Evolutionary conservation across 2,888 invertebrate species (phyloP), one percentile per base, ranked within the genome.

Genomic region (Piscicola geometra): DNA sequence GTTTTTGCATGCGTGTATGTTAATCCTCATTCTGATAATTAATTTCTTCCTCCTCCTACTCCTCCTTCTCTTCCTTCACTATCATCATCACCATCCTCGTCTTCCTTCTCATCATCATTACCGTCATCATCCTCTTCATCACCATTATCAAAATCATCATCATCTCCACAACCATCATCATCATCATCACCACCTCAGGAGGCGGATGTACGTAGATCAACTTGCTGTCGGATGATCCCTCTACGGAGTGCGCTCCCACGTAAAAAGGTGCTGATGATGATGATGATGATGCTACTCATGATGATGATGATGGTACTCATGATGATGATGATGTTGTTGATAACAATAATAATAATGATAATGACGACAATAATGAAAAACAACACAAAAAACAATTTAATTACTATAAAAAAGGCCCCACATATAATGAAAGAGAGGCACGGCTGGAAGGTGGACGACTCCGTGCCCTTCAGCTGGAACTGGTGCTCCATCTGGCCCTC

Each of bases 121-220:
- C 15, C 41, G 9, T 41, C 41, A 5, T 41, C 41, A 5, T 41
- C 41, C 41, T 41, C 41, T 15, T 41, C 41, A 5, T 41, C 41
- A 5, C 15, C 41, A 5, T 41, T 15, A 5, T 41, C 41, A 5
- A 9, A 5, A 5, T 41, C 41, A 9, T 41, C 41, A 5, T 41
- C 41, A 5, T 41, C 41, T 15, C 15, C 41, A 5, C 15, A 5
- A 9, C 15, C 41, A 9, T 41, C 41, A 5, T 41, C 15, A 5
- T 41, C 41, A 9, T 15, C 41, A 41, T 15, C 41, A 41, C 56
- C 25, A 86, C 85, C 82, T 96, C 96, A 66, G 93, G 92, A 1
- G 96, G 95, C n/a, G 96, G 94, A 87, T 93, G 90, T 1, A 95
- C 93, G 95, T 96, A 96, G 86, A 92, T 96, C 67, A 84, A 83